Conservation (phyloP, 2,888 invertebrate genomes). For the Drosophila helvetica region DNA sequence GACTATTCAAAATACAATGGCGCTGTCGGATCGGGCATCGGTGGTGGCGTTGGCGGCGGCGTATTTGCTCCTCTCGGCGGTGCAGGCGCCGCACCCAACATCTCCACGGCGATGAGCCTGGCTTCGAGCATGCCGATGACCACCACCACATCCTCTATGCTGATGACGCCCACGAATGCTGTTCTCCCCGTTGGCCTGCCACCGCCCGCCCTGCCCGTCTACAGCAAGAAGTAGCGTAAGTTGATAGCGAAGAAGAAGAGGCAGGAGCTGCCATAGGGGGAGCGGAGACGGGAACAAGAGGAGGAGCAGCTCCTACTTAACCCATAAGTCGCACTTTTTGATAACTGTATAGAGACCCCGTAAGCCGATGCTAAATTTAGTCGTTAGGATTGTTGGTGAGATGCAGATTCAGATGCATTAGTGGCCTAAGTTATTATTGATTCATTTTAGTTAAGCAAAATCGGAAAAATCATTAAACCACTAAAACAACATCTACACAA, state of each 20-base stretch:
- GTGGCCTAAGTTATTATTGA: slow-evolving; percentile 63
- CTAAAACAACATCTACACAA: neutral
- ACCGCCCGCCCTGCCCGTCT: slow-evolving; percentile 59
- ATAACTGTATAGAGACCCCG: slow-evolving; percentile 25
- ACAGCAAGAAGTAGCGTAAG: slow-evolving; percentile 64
- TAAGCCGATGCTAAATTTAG: slow-evolving; percentile 31
- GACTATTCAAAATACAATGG: slow-evolving; percentile 81
- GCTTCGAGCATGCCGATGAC: slow-evolving; percentile 4
- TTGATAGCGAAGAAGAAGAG: neutral
- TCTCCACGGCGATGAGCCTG: slow-evolving; percentile 18
- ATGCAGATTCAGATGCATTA: slow-evolving; percentile 64
- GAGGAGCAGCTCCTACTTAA: slow-evolving; percentile 9
- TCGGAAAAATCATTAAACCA: slow-evolving; percentile 17
- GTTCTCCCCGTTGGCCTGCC: slow-evolving; percentile 26
- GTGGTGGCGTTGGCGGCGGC: slow-evolving; percentile 18
- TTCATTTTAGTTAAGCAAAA: slow-evolving; percentile 55
- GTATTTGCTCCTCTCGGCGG: slow-evolving; percentile 64
- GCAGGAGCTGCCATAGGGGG: neutral
- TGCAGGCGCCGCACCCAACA: slow-evolving; percentile 67
- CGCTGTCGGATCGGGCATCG: slow-evolving; percentile 36
- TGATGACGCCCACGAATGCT: slow-evolving; percentile 20
- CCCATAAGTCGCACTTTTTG: slow-evolving; percentile 15
- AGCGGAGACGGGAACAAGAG: neutral
- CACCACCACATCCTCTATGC: slow-evolving; percentile 23
- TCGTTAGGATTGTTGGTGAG: slow-evolving; percentile 69